phyloP scores from a whole-genome alignment of 2,113 vertebrate species.

The Pachycephala philippinensis region DNA sequence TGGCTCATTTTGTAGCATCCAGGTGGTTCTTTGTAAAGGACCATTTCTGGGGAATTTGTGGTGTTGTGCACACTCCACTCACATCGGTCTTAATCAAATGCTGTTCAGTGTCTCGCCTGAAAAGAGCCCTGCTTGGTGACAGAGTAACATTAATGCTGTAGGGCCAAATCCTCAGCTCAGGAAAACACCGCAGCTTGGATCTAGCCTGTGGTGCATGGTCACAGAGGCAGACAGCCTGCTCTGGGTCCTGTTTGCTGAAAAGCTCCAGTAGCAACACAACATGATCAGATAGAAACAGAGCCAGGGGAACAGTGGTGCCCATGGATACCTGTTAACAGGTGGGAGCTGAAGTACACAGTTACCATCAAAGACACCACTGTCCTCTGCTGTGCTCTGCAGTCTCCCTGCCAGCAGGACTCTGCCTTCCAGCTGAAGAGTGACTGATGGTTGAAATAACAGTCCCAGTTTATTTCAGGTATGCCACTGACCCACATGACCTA shows the following conservation, averaged over 20 bases:
- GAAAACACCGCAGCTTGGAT: neutral
- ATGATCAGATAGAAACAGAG: neutral
- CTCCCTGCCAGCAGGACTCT: neutral
- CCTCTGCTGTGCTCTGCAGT: neutral
- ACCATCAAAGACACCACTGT: neutral
- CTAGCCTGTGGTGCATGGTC: neutral
- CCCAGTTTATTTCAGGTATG: conserved; percentile 17
- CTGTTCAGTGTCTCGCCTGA: neutral
- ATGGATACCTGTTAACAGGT: neutral
- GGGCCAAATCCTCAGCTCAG: neutral
- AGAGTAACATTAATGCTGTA: neutral
- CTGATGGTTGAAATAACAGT: neutral
- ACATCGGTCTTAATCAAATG: neutral
- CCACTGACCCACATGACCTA: neutral
- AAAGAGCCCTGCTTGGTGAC: neutral
- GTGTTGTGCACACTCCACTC: neutral
- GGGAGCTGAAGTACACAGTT: neutral
- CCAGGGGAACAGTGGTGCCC: neutral
- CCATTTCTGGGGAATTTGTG: neutral
- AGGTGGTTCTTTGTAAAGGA: neutral
- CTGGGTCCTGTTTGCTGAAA: neutral
- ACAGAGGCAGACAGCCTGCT: neutral
- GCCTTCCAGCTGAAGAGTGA: neutral
- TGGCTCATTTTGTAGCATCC: neutral
- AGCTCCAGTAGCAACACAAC: neutral